Evolutionary conservation across 2,888 invertebrate genomes (phyloP), one percentile per base, ranked within the genome.

Genomic region (Pilophorus perplexus): DNA sequence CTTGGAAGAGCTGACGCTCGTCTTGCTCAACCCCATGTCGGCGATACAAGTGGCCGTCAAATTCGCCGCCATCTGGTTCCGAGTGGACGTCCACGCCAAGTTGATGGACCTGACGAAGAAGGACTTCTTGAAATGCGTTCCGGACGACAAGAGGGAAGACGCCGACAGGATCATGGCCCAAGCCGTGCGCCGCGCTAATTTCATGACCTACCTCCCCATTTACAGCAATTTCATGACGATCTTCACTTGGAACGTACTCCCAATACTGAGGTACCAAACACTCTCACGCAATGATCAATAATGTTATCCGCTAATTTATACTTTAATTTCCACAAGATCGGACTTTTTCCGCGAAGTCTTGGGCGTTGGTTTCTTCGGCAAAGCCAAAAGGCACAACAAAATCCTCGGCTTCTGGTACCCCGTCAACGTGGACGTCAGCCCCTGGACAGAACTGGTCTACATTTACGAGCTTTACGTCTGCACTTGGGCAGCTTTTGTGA

Each of bases 381-480:
- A 22, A 16, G 33, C 46, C 10, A 14, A 18, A 10, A 46, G 46
- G 1, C 28, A 8, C 5, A 66, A 66, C 23, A 66, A 55, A 28
- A 27, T 66, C 23, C 46, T 66, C 3, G 66, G 55, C 2, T 52
- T 23, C 20, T 57, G 44, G 55, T 66, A 55, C 20, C 66, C 66
- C n/a, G 16, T 25, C 20, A n/a, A n/a, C n/a, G n/a, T n/a, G n/a
- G n/a, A n/a, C n/a, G n/a, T n/a, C n/a, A 50, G 20, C 2, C 64
- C 64, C 8, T 48, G 64, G 64, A 23, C 46, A 2, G 33, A 64
- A 50, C 33, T 64, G 12, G 16, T 64, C 1, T 64, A 50, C 37
- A 20, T 33, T 1, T 64, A 64, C 50, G 64, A 64, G 20, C 8
- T 27, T n/a, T 28, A 18, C 16, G 2, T 64, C 8, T 48, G 20